Evolutionary conservation across 2,113 vertebrate species (phyloP).

Genomic region (Todiramphus chloris): DNA sequence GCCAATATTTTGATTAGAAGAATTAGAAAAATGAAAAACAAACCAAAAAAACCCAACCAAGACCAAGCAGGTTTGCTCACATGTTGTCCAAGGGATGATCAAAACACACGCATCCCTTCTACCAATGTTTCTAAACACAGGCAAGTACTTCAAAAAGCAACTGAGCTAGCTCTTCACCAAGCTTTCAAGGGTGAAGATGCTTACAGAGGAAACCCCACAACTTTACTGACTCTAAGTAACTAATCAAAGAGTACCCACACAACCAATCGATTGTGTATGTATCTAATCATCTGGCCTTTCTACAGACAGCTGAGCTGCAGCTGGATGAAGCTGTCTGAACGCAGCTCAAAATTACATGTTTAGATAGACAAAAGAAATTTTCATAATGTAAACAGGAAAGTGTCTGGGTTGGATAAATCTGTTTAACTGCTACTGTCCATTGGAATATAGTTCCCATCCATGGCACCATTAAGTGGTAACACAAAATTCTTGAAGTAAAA

Average conservation of each 20-base stretch:
- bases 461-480: neutral
- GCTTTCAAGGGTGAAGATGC: neutral
- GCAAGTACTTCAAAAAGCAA: neutral
- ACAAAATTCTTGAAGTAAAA: neutral
- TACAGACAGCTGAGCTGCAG: neutral
- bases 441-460: neutral
- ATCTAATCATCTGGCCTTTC: neutral
- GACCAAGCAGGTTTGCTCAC: neutral
- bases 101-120: neutral
- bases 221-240: neutral
- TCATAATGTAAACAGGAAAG: neutral
- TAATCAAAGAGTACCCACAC: neutral
- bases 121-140: neutral
- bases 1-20: neutral
- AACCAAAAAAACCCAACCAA: neutral
- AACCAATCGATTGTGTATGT: fast-evolving
- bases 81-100: neutral
- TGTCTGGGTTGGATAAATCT: neutral
- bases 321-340: neutral
- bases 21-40: neutral
- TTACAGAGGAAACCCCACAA: neutral
- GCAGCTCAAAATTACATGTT: neutral
- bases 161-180: neutral
- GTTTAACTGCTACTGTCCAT: neutral
- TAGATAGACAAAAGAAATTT: neutral